Conservation (phyloP, 1,140 invertebrate genomes). For the Bombus waltoni region DNA sequence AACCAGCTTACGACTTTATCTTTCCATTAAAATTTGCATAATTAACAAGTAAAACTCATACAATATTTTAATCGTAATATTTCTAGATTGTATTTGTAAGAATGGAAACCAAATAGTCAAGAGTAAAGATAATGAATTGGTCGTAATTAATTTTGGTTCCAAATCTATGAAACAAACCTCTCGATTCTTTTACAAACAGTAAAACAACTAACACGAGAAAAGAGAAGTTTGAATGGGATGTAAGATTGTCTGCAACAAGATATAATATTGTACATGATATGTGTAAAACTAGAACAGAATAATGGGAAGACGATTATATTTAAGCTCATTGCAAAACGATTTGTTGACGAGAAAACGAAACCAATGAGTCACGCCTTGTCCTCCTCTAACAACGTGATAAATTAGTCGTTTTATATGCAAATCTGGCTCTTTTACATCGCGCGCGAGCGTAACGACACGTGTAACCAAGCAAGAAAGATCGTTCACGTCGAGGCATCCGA, state of each 20-base stretch:
- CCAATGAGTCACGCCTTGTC: background rate
- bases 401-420: slow-evolving; percentile 46
- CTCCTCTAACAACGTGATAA: slow-evolving; percentile 13
- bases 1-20: background rate
- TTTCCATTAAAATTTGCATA: background rate
- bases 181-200: background rate
- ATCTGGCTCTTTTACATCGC: background rate
- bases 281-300: background rate
- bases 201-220: background rate
- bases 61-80: background rate
- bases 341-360: background rate
- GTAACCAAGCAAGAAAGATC: slow-evolving; percentile 20
- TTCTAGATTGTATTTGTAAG: too few relatives aligned
- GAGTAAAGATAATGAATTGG: too few relatives aligned
- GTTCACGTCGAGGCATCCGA: background rate
- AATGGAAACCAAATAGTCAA: background rate
- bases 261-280: too few relatives aligned
- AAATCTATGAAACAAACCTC: background rate
- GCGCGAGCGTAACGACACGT: slow-evolving; percentile 6
- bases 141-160: background rate
- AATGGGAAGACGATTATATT: background rate
- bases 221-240: background rate
- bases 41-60: background rate
- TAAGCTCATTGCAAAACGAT: background rate
- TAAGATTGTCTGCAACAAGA: background rate